These are phyloP conservation scores for Suricata suricatta DNA, from an alignment of 2,113 vertebrate genomes.

Conservation along the genomic window DNA sequence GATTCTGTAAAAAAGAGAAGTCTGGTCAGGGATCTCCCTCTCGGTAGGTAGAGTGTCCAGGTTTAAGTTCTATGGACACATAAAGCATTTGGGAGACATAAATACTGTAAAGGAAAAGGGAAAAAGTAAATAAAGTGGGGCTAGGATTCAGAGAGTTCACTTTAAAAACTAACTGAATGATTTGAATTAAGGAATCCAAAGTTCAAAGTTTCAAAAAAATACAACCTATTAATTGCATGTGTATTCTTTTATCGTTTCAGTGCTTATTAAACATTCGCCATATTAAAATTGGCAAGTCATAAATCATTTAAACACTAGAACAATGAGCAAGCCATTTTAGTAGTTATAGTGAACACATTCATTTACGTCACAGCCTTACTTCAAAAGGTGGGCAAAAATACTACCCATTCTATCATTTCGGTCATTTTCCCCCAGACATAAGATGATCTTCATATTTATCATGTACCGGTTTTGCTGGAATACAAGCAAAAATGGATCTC, in stretches of 20 bases:
- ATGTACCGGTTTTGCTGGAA: not conserved
- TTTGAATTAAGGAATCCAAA: not conserved
- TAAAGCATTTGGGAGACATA: not conserved
- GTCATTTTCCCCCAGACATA: not conserved
- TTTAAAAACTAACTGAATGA: slow-evolving; percentile 3
- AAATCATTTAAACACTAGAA: not conserved
- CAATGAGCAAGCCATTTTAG: not conserved
- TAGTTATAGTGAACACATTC: not conserved
- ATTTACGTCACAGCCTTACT: not conserved
- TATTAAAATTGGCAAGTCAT: not conserved
- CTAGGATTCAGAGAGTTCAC: not conserved
- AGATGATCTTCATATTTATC: not conserved
- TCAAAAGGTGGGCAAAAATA: not conserved
- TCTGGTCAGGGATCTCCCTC: not conserved
- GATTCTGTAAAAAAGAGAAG: slow-evolving; percentile 54
- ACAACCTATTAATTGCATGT: not conserved
- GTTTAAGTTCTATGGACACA: not conserved
- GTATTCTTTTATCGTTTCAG: not conserved
- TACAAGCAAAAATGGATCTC: slow-evolving; percentile 19
- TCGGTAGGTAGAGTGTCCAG: not conserved
- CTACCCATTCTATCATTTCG: not conserved
- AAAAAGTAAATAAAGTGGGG: not conserved
- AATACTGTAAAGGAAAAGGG: not conserved
- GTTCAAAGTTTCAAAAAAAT: slow-evolving; percentile 17
- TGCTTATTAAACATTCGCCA: not conserved